phyloP scores from a whole-genome alignment of 2,888 invertebrate species.

The Epinotia brunnichana region DNA sequence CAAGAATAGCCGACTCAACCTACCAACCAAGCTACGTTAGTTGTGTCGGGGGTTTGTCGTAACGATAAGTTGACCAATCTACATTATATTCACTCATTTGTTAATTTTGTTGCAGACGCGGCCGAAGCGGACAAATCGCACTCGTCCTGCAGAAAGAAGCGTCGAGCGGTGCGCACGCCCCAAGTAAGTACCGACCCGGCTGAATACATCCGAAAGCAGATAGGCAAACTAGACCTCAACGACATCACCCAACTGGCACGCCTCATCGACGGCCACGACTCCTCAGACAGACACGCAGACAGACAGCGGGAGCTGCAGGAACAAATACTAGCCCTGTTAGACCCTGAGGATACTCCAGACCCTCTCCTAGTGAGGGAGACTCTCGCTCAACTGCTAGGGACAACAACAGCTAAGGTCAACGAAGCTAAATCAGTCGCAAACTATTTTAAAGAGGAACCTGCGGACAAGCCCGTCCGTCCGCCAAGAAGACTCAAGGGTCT shows the following conservation, averaged over 20 bases:
- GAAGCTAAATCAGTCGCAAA: conserved; percentile 2
- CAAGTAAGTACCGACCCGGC: conserved; percentile 78
- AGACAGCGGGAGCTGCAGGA: conserved; percentile 71
- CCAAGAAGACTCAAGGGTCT: conserved; percentile 69
- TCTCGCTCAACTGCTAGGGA: conserved; percentile 65
- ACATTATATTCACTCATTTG: no score
- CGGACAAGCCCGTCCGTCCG: conserved; percentile 51
- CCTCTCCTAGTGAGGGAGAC: conserved; percentile 64
- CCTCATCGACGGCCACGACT: conserved; percentile 73
- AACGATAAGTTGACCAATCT: no score
- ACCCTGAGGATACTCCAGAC: conserved; percentile 71
- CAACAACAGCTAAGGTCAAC: conserved; percentile 57
- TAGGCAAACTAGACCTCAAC: conserved; percentile 73
- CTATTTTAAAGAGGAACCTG: conserved; percentile 36
- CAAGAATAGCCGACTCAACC: no score
- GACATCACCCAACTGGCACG: conserved; percentile 72
- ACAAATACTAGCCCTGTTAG: conserved; percentile 70
- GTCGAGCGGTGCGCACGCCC: conserved; percentile 65
- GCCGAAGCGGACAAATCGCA: conserved; percentile 73
- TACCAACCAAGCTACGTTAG: no score
- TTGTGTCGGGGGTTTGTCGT: no score
- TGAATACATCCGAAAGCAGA: conserved; percentile 71
- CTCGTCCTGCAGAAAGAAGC: conserved; percentile 73
- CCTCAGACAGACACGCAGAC: conserved; percentile 51
- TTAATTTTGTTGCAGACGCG: conserved; percentile 58